These are phyloP conservation scores for Heliconius melpomene DNA, from an alignment of 1,140 invertebrate species.

Conservation along the genomic window DNA sequence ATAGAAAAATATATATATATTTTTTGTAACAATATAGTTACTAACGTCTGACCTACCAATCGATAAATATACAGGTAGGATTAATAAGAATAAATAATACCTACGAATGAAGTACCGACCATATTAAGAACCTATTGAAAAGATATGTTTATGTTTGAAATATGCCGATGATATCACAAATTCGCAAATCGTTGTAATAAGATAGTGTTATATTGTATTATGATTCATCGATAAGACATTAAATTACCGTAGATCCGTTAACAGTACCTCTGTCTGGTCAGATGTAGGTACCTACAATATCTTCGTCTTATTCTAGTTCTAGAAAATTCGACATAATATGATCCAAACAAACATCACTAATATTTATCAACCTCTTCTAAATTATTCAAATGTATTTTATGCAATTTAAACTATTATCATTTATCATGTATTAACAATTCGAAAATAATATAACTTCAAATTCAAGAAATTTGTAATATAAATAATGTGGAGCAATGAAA, in stretches of 20 bases:
- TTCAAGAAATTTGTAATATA: too few species aligned
- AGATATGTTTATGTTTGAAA: not conserved
- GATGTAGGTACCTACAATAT: too few species aligned
- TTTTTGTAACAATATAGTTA: too few species aligned
- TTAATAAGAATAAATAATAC: too few species aligned
- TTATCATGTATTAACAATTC: too few species aligned
- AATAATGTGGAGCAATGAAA: not conserved
- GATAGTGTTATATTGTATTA: not conserved
- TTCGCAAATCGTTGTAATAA: not conserved
- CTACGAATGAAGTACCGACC: not conserved
- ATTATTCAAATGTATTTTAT: too few species aligned
- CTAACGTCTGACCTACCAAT: too few species aligned
- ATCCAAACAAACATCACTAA: not conserved
- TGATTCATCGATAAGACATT: not conserved
- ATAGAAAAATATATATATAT: too few species aligned
- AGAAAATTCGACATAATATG: not conserved
- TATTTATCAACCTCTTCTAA: not conserved
- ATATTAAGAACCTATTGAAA: not conserved
- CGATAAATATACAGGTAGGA: too few species aligned
- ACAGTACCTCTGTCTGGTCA: not conserved
- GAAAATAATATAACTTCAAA: too few species aligned
- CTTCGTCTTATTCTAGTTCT: not conserved
- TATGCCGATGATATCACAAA: constrained; percentile 1
- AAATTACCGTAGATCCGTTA: not conserved
- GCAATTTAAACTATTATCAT: too few species aligned